These are phyloP conservation scores for Astreopora myriophthalma DNA, from an alignment of 64 coral and sea anemone genomes.

Conservation along the genomic window DNA sequence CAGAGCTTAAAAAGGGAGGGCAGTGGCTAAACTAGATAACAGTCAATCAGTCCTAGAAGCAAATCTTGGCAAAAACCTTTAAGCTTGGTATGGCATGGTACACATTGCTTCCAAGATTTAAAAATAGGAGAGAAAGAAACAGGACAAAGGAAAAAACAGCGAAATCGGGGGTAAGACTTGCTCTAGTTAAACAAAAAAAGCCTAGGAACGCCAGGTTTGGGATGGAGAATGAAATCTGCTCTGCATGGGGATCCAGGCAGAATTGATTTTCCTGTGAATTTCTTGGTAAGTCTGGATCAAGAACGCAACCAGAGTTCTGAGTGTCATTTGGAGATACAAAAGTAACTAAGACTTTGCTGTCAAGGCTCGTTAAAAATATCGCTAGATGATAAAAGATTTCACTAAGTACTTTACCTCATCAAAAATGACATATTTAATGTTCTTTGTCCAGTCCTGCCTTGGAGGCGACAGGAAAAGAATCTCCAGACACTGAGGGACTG, in stretches of 20 bases:
- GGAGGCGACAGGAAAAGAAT: constrained; percentile 79
- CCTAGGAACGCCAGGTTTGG: too few relatives aligned
- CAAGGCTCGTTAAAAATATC: neutral
- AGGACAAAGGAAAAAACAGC: too few relatives aligned
- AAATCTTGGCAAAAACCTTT: too few relatives aligned
- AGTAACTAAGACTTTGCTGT: neutral
- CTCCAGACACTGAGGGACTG: constrained; percentile 84
- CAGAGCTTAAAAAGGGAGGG: neutral
- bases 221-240: too few relatives aligned
- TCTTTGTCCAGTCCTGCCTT: constrained; percentile 78
- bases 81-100: too few relatives aligned
- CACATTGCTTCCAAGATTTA: too few relatives aligned
- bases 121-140: too few relatives aligned
- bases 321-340: neutral
- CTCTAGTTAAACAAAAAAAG: too few relatives aligned
- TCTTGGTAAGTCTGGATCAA: neutral
- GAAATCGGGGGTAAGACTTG: too few relatives aligned
- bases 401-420: constrained; percentile 63
- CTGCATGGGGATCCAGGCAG: neutral
- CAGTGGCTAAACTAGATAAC: too few relatives aligned
- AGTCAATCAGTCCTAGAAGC: too few relatives aligned
- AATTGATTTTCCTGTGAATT: neutral
- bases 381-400: neutral
- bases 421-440: constrained; percentile 84
- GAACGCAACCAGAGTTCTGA: neutral